Conservation (phyloP, 2,797 vertebrate species). For the Selene dorsalis region DNA sequence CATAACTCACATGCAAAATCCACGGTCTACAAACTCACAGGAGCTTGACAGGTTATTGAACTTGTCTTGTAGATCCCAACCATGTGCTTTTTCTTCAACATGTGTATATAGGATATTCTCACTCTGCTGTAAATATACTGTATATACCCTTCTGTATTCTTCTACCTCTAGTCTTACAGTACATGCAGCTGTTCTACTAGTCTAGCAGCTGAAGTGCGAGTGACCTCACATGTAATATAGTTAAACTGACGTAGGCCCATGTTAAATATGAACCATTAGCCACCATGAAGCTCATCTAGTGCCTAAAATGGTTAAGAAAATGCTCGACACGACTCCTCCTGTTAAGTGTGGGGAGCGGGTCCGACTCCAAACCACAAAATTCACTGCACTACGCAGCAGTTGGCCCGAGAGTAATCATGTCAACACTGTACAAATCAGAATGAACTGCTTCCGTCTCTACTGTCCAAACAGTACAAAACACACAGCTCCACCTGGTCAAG, state of each 20-base stretch:
- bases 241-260: background rate
- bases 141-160: background rate
- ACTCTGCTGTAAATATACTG: background rate
- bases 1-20: background rate
- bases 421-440: slow-evolving; percentile 35
- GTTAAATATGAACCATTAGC: background rate
- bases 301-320: slow-evolving; percentile 7
- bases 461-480: slow-evolving; percentile 47
- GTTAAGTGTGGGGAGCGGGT: background rate
- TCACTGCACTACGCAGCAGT: slow-evolving; percentile 1
- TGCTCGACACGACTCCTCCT: background rate
- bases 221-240: slow-evolving; percentile 3
- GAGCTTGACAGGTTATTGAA: background rate
- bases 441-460: slow-evolving; percentile 29
- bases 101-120: background rate
- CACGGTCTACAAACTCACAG: background rate
- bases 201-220: background rate
- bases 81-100: background rate
- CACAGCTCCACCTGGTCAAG: slow-evolving; percentile 12
- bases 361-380: slow-evolving; percentile 30
- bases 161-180: background rate
- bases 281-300: background rate
- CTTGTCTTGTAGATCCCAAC: background rate
- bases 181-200: too few relatives aligned
- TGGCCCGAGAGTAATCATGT: slow-evolving; percentile 38